phyloP scores from a whole-genome alignment of 2,888 invertebrate genomes.

The Pogonocherus hispidulus region DNA sequence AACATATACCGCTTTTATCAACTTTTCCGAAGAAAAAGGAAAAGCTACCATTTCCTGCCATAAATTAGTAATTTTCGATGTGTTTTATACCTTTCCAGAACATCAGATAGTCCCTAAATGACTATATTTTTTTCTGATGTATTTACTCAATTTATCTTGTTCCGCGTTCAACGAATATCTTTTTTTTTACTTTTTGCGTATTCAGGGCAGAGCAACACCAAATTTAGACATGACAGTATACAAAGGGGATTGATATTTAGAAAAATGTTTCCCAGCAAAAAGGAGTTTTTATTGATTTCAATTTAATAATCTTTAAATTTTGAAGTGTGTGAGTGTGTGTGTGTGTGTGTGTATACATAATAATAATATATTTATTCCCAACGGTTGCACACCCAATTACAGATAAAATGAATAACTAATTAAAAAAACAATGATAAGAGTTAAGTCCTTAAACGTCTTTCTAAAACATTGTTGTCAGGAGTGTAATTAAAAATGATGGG shows the following conservation, averaged over 20 bases:
- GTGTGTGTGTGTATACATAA: no score
- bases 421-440: no score
- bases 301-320: neutral
- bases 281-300: neutral
- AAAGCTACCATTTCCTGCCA: conserved; percentile 26
- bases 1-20: conserved; percentile 43
- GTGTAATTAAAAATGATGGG: no score
- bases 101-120: conserved; percentile 26
- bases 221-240: neutral
- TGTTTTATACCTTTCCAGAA: conserved; percentile 27
- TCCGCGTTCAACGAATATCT: neutral
- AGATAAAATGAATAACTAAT: no score
- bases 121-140: conserved; percentile 17
- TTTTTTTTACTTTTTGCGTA: neutral
- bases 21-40: conserved; percentile 32
- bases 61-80: conserved; percentile 32
- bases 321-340: neutral
- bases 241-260: neutral
- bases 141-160: conserved; percentile 26
- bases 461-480: no score
- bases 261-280: neutral
- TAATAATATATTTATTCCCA: no score
- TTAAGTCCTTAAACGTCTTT: no score
- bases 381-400: no score
- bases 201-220: neutral